Evolutionary conservation across 2,888 invertebrate species (phyloP).

Genomic region (Prosopocoilus inquinatus): DNA sequence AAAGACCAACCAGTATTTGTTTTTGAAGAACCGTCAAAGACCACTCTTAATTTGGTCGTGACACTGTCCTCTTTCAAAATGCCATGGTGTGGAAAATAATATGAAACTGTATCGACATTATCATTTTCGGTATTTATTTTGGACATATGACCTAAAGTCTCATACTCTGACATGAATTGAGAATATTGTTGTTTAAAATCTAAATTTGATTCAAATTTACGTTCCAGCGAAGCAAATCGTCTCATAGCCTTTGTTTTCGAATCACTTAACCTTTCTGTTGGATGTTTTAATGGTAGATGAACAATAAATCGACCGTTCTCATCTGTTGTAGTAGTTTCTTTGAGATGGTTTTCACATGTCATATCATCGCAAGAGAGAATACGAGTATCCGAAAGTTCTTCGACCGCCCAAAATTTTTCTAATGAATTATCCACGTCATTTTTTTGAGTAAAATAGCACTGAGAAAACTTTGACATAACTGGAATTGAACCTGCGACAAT

Average conservation of each 20-base stretch:
- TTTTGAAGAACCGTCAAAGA: conserved; percentile 21
- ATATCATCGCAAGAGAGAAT: too few relatives aligned
- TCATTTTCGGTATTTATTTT: conserved; percentile 5
- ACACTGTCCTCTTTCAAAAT: conserved; percentile 19
- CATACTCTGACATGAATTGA: conserved; percentile 25
- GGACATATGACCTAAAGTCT: conserved; percentile 20
- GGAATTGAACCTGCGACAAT: too few relatives aligned
- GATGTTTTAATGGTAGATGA: too few relatives aligned
- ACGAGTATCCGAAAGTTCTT: too few relatives aligned
- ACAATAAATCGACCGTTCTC: neutral
- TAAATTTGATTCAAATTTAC: conserved; percentile 16
- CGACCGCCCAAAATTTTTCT: too few relatives aligned
- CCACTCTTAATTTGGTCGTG: conserved; percentile 23
- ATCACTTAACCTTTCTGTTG: conserved; percentile 19
- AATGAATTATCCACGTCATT: too few relatives aligned
- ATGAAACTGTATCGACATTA: conserved; percentile 3
- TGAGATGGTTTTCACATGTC: too few relatives aligned
- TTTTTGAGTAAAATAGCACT: too few relatives aligned
- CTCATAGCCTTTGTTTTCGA: conserved; percentile 11
- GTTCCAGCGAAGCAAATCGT: conserved; percentile 17
- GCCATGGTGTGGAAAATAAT: conserved; percentile 24
- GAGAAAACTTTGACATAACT: too few relatives aligned
- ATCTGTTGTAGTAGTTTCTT: neutral
- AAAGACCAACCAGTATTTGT: conserved; percentile 18
- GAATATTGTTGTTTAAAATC: conserved; percentile 18